A percentile compares a stretch with the other conserved stretches of the same genome.
phyloP scores from a whole-genome alignment of 2,888 invertebrate genomes.

The Sesia bembeciformis region DNA sequence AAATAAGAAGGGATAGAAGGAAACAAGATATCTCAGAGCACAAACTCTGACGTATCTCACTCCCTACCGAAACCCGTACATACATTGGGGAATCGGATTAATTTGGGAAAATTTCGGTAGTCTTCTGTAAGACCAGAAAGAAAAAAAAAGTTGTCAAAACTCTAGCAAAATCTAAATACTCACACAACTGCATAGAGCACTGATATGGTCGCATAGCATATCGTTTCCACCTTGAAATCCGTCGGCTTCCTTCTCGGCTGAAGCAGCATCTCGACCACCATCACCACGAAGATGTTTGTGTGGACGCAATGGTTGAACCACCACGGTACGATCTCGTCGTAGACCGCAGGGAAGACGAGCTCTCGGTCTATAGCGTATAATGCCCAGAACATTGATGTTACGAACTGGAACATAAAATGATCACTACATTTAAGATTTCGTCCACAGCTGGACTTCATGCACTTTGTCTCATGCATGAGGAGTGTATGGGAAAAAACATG shows the following conservation, averaged over 20 bases:
- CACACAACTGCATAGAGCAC: slow-evolving; percentile 50
- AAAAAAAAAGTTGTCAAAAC: too few species aligned
- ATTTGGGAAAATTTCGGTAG: too few species aligned
- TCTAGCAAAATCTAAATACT: slow-evolving; percentile 20
- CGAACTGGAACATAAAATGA: slow-evolving; percentile 47
- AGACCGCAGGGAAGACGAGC: slow-evolving; percentile 67
- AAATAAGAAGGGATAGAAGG: too few species aligned
- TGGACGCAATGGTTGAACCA: slow-evolving; percentile 77
- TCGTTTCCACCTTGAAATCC: slow-evolving; percentile 32
- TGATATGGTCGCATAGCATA: slow-evolving; percentile 22
- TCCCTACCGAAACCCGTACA: too few species aligned
- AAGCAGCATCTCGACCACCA: slow-evolving; percentile 61
- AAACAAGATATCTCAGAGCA: too few species aligned
- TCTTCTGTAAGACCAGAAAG: too few species aligned
- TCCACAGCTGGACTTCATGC: too few species aligned
- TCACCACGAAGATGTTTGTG: slow-evolving; percentile 62
- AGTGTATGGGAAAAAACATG: too few species aligned
- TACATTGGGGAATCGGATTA: too few species aligned
- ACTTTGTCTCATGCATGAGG: too few species aligned
- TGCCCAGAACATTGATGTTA: slow-evolving; percentile 69
- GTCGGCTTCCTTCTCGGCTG: slow-evolving; percentile 39
- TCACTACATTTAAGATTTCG: too few species aligned
- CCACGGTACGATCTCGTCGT: slow-evolving; percentile 67
- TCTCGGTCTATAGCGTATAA: slow-evolving; percentile 70
- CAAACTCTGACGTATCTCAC: too few species aligned